Conservation (phyloP, 2,888 invertebrate species). For the Conus canariensis region DNA sequence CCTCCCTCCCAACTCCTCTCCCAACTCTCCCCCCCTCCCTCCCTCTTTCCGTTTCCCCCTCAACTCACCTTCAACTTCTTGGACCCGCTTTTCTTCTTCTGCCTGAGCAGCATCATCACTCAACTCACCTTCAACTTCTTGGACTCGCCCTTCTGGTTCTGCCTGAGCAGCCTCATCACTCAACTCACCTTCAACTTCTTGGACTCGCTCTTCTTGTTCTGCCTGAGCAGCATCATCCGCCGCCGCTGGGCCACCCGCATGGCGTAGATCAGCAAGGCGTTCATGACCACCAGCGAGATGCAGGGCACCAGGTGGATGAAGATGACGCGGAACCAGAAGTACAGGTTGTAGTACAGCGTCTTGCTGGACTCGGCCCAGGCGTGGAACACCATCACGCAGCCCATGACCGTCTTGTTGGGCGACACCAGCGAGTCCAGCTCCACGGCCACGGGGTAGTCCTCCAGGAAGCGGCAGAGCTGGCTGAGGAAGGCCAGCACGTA, state of each 20-base stretch:
- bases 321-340: slow-evolving; percentile 89
- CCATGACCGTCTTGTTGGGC: slow-evolving; percentile 59
- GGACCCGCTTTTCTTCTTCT: slow-evolving; percentile 81
- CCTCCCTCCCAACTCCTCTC: background rate
- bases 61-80: background rate
- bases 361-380: slow-evolving; percentile 63
- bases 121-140: slow-evolving; percentile 66
- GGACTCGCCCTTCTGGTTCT: slow-evolving; percentile 82
- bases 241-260: slow-evolving; percentile 91
- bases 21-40: background rate
- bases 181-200: slow-evolving; percentile 66
- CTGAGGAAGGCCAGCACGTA: slow-evolving; percentile 89
- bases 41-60: no score
- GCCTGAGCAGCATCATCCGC: slow-evolving; percentile 87
- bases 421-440: slow-evolving; percentile 81
- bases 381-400: slow-evolving; percentile 58
- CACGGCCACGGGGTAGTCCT: slow-evolving; percentile 84
- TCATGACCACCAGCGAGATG: slow-evolving; percentile 91
- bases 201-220: slow-evolving; percentile 82
- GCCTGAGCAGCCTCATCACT: slow-evolving; percentile 85
- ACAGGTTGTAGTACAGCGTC: slow-evolving; percentile 88
- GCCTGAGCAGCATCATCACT: slow-evolving; percentile 85
- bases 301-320: slow-evolving; percentile 96
- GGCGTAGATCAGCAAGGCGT: slow-evolving; percentile 91
- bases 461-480: slow-evolving; percentile 91